These are phyloP conservation scores for Xiphias gladius DNA, from an alignment of 2,113 vertebrate genomes.

Conservation along the genomic window DNA sequence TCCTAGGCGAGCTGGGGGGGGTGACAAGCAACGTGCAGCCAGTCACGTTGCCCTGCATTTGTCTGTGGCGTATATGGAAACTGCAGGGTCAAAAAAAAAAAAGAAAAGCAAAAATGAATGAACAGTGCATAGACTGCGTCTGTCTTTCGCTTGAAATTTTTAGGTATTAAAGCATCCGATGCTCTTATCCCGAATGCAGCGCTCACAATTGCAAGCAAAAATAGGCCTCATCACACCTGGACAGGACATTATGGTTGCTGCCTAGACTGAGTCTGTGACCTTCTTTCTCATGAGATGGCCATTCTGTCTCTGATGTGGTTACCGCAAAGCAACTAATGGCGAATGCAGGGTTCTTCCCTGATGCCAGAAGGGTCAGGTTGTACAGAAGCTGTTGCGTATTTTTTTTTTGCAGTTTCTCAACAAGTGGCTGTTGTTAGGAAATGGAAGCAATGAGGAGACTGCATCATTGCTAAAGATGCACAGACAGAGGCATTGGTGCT, in stretches of 20 bases:
- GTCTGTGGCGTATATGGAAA: neutral
- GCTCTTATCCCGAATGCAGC: rapidly evolving
- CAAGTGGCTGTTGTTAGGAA: conserved; percentile 28
- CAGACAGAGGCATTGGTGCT: conserved; percentile 4
- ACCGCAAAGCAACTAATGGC: neutral
- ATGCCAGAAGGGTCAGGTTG: conserved; percentile 2
- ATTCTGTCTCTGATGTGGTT: neutral
- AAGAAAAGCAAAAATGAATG: conserved; percentile 5
- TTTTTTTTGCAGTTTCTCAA: conserved; percentile 10
- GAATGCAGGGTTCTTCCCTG: neutral
- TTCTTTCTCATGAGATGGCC: neutral
- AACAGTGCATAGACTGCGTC: neutral
- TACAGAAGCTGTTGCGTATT: conserved; percentile 6
- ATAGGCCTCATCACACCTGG: neutral
- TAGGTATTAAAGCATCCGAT: neutral
- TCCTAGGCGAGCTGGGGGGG: conserved; percentile 19
- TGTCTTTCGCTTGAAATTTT: neutral
- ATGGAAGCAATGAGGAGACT: conserved; percentile 22
- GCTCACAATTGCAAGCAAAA: neutral
- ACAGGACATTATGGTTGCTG: neutral
- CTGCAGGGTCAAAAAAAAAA: neutral
- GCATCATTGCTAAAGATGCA: neutral
- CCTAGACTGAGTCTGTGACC: conserved; percentile 3
- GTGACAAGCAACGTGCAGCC: conserved; percentile 55
- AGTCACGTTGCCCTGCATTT: conserved; percentile 67